Base-by-base conservation (phyloP, 2,888 invertebrate genomes). In the Sminthurides aquaticus region DNA sequence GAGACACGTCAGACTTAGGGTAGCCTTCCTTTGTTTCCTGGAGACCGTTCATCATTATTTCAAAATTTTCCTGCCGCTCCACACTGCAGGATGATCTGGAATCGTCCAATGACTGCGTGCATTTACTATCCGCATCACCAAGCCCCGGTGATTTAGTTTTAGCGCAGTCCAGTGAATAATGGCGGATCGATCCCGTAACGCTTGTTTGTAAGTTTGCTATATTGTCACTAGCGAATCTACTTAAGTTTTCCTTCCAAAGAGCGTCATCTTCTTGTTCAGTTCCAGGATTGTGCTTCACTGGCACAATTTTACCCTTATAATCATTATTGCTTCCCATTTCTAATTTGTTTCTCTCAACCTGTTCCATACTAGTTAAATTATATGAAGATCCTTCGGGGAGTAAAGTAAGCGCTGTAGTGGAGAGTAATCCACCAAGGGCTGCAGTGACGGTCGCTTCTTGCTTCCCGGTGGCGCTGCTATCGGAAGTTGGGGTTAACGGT, bases 1-100 rank as follows among this genome's bases (percentile, higher is more conserved):
- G 86, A 1, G 85, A 85, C 67, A 56, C 59, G 1, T 56, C 64
- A 15, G 57, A 52, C n/a, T 63, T 60, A 11, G 57, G 63, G 1
- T 57, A 54, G 1, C 54, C 48, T 11, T 26, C 26, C 49, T 29
- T 18, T 2, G 3, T 24, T n/a, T 22, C 5, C 25, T 20, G 11
- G 5, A 2, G 8, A 2, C 8, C 5, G 2, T 22, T 2, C 8
- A 55, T 18, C 52, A 3, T 28, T 26, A 27, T 56, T 48, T 65
- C 62, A 28, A 67, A 65, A 34, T 69, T 65, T 20, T 67, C 62
- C 56, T 69, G 67, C 18, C 67, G 49, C 24, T 48, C 27, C 34
- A 64, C 49, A 2, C 20, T 27, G 24, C 57, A 56, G 3, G 52
- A 60, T 26, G 26, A 34, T 25, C 28, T 62, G 3, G 67, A 52